phyloP scores from a whole-genome alignment of 2,113 vertebrate species.

The Sphyrna mokarran region DNA sequence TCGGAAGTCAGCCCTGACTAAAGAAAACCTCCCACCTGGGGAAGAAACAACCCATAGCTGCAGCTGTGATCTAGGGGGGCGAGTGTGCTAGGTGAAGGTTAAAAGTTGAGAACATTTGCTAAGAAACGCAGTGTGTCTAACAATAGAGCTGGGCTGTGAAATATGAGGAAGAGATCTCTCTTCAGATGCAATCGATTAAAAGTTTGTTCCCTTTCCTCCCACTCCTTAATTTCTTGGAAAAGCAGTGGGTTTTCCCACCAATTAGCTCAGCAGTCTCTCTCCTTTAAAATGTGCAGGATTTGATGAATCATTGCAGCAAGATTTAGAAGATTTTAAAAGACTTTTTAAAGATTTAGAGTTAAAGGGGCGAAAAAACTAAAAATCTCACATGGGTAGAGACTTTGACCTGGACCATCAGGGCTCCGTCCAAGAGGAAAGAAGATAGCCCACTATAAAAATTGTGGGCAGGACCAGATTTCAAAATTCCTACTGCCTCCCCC shows the following conservation, averaged over 20 bases:
- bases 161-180: background rate
- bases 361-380: background rate
- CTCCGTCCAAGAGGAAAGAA: background rate
- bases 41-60: background rate
- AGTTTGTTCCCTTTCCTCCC: background rate
- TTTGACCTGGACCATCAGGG: background rate
- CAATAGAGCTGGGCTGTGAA: conserved; percentile 16
- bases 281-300: background rate
- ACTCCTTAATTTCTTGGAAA: conserved; percentile 19
- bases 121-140: background rate
- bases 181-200: background rate
- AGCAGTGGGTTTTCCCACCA: background rate
- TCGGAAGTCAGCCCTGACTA: background rate
- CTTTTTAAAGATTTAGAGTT: background rate
- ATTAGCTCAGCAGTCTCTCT: background rate
- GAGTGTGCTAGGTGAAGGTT: background rate
- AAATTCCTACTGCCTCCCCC: background rate
- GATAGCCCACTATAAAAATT: background rate
- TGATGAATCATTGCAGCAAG: background rate
- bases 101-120: background rate
- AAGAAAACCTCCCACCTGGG: background rate
- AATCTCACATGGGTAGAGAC: background rate
- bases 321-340: too few relatives aligned
- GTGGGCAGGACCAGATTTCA: background rate
- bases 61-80: background rate